phyloP scores from a whole-genome alignment of 2,888 invertebrate genomes.

The Creontiades dilutus region DNA sequence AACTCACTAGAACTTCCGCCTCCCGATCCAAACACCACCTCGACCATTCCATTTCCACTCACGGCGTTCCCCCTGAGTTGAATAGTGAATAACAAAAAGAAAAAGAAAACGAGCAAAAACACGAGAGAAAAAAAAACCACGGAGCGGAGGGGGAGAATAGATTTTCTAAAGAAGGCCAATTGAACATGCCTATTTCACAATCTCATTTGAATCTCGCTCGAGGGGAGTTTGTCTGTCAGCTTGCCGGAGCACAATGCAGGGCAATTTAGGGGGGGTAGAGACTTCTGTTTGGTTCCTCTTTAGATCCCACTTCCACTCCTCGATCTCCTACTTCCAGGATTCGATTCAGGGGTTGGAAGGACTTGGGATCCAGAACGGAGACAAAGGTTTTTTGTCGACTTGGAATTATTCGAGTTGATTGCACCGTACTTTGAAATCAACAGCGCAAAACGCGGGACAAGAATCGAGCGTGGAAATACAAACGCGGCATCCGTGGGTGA shows the following conservation, averaged over 20 bases:
- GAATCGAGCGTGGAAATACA: neutral
- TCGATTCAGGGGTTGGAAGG: constrained; percentile 16
- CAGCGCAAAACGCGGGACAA: neutral
- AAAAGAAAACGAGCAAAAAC: neutral
- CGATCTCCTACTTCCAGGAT: neutral
- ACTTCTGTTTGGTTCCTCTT: constrained; percentile 47
- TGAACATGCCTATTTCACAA: constrained; percentile 69
- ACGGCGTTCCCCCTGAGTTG: neutral
- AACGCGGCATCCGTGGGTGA: no score
- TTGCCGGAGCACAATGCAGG: constrained; percentile 42
- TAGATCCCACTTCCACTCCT: neutral
- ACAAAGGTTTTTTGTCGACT: constrained; percentile 28
- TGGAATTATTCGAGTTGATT: neutral
- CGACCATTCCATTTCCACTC: constrained; percentile 2
- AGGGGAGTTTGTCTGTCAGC: constrained; percentile 44
- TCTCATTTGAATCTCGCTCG: constrained; percentile 63
- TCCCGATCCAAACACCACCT: neutral
- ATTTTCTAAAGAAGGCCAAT: constrained; percentile 69
- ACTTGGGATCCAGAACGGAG: constrained; percentile 9
- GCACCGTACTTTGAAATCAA: neutral
- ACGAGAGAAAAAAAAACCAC: neutral
- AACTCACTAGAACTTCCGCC: constrained; percentile 28
- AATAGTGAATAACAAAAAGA: neutral
- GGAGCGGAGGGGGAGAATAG: constrained; percentile 32
- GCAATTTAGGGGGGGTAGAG: constrained; percentile 57